These are phyloP conservation scores for Caenorhabditis brenneri DNA, from an alignment of 1,140 invertebrate species.

Conservation along the genomic window DNA sequence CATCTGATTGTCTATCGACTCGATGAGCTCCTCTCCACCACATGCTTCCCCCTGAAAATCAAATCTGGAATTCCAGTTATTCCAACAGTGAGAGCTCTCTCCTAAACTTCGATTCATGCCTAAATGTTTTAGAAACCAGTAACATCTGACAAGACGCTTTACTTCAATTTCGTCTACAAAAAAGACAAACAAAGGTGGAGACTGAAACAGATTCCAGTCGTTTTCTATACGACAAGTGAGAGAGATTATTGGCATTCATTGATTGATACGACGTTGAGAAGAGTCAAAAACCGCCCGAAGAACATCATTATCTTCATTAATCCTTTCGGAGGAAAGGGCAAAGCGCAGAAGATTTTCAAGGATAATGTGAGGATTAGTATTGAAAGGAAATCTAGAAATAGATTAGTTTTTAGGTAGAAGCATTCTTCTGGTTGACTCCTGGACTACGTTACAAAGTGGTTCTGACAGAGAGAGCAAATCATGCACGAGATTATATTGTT, in stretches of 20 bases:
- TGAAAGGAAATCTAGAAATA: neutral
- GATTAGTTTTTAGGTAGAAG: slow-evolving; percentile 71
- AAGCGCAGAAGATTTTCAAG: slow-evolving; percentile 73
- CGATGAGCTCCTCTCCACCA: slow-evolving; percentile 46
- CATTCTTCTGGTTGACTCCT: slow-evolving; percentile 78
- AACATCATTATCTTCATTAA: slow-evolving; percentile 83
- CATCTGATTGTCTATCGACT: slow-evolving; percentile 48
- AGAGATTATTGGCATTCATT: slow-evolving; percentile 54
- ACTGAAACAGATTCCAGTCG: slow-evolving; percentile 52
- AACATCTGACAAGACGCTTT: slow-evolving; percentile 49
- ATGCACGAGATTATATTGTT: slow-evolving; percentile 78
- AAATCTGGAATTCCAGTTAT: slow-evolving; percentile 35
- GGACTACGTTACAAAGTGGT: slow-evolving; percentile 75
- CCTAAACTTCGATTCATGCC: neutral
- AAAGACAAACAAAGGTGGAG: slow-evolving; percentile 57
- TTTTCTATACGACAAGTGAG: slow-evolving; percentile 51
- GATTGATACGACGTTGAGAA: slow-evolving; percentile 47
- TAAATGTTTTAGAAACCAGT: slow-evolving; percentile 22
- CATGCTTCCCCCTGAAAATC: slow-evolving; percentile 23
- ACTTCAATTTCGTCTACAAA: slow-evolving; percentile 56
- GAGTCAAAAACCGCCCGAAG: slow-evolving; percentile 76
- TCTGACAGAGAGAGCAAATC: slow-evolving; percentile 79
- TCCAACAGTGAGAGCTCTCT: slow-evolving; percentile 1
- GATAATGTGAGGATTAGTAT: slow-evolving; percentile 13
- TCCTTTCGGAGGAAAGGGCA: slow-evolving; percentile 82